These are phyloP conservation scores for Hemibagrus guttatus DNA, from an alignment of 2,797 vertebrate genomes.

Conservation along the genomic window DNA sequence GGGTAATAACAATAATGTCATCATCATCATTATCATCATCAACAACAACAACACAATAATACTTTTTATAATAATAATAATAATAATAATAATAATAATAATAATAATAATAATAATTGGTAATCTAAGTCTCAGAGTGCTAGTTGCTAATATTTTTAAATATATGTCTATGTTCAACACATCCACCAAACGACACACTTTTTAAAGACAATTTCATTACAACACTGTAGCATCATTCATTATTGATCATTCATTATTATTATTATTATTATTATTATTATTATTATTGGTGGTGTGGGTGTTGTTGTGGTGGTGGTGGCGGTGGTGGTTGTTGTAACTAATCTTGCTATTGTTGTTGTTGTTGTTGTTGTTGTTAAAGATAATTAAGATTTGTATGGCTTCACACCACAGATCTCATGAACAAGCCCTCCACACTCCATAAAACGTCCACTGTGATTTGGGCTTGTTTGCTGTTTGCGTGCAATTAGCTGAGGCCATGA, in stretches of 20 bases:
- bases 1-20: no score
- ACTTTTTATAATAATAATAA: no score
- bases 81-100: no score
- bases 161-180: no score
- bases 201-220: neutral
- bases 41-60: no score
- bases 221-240: neutral
- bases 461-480: constrained; percentile 65
- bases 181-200: neutral
- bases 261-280: neutral
- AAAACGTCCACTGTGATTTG: constrained; percentile 64
- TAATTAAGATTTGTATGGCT: constrained; percentile 33
- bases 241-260: neutral
- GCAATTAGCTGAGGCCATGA: constrained; percentile 66
- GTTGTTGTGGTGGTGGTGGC: neutral
- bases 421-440: constrained; percentile 47
- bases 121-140: neutral
- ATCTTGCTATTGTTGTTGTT: neutral
- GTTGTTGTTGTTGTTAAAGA: constrained; percentile 17
- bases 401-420: constrained; percentile 38
- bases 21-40: no score
- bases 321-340: neutral
- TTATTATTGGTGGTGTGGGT: neutral
- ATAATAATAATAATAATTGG: no score
- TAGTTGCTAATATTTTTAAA: neutral